A percentile compares a stretch with the other conserved stretches of the same genome.
Evolutionary conservation across 2,888 invertebrate species (phyloP).

Genomic region (Trachelus troglodyta): DNA sequence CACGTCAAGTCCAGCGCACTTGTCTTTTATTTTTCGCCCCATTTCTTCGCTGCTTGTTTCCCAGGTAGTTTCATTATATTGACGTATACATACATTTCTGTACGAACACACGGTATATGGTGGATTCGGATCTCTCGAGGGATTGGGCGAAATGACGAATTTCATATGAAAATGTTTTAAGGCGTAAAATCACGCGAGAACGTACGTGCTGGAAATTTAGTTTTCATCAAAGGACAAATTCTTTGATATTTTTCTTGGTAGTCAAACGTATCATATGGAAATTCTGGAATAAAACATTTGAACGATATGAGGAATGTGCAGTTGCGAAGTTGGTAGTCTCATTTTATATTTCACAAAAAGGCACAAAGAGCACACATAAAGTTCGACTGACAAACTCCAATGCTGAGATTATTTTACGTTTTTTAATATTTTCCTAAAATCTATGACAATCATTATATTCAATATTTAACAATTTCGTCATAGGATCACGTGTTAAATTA

Average conservation of each 20-base stretch:
- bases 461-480: no score
- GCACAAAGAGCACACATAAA: not conserved
- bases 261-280: not conserved
- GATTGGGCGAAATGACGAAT: not conserved
- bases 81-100: not conserved
- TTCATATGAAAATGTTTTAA: not conserved
- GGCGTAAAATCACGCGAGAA: not conserved
- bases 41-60: not conserved
- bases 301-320: not conserved
- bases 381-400: not conserved
- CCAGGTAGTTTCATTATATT: not conserved
- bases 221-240: not conserved
- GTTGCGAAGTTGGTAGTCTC: not conserved
- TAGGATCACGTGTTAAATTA: no score
- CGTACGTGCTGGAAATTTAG: not conserved
- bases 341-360: not conserved
- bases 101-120: not conserved
- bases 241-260: not conserved
- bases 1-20: constrained; percentile 17
- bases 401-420: not conserved
- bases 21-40: not conserved
- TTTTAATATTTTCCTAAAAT: not conserved
- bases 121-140: not conserved
- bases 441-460: no score
- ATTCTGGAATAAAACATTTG: not conserved